phyloP scores from a whole-genome alignment of 2,113 vertebrate genomes.

The Pseudopodoces humilis region DNA sequence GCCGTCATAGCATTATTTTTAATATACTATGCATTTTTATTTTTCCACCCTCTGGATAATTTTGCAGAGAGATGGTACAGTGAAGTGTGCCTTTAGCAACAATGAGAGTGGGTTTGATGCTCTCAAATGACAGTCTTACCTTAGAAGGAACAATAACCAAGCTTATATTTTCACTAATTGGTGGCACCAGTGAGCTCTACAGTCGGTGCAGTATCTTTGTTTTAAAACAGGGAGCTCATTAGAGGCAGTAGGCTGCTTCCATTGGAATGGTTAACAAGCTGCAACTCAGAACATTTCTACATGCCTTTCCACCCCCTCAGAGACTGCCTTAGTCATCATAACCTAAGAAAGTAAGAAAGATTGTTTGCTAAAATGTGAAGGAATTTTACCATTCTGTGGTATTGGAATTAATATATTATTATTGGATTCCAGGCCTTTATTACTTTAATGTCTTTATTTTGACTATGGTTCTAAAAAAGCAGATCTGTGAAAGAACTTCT shows the following conservation, averaged over 20 bases:
- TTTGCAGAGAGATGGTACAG: neutral
- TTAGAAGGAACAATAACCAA: slow-evolving; percentile 26
- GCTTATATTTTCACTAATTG: slow-evolving; percentile 34
- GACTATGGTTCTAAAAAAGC: slow-evolving; percentile 39
- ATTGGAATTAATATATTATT: slow-evolving; percentile 64
- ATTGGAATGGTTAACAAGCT: slow-evolving; percentile 55
- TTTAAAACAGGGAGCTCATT: slow-evolving; percentile 57
- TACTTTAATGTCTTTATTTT: slow-evolving; percentile 55
- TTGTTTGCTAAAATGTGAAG: slow-evolving; percentile 52
- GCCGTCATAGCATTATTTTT: neutral
- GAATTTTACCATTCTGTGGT: slow-evolving; percentile 51
- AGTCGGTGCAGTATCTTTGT: slow-evolving; percentile 43
- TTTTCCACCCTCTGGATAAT: neutral
- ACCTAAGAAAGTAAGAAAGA: slow-evolving; percentile 27
- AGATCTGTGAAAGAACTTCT: slow-evolving; percentile 52
- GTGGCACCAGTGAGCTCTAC: neutral
- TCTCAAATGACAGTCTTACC: slow-evolving; percentile 49
- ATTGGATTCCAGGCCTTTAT: slow-evolving; percentile 40
- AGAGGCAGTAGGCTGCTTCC: slow-evolving; percentile 33
- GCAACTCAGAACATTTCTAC: slow-evolving; percentile 45
- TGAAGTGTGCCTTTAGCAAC: slow-evolving; percentile 12
- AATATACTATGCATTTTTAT: neutral
- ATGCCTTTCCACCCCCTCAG: slow-evolving; percentile 54
- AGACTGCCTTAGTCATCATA: slow-evolving; percentile 56
- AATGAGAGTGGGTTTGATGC: slow-evolving; percentile 14